Percentiles rank a stretch among this genome's conserved stretches.
phyloP scores from a whole-genome alignment of 2,797 vertebrate species.

The Melanotaenia nigrans region DNA sequence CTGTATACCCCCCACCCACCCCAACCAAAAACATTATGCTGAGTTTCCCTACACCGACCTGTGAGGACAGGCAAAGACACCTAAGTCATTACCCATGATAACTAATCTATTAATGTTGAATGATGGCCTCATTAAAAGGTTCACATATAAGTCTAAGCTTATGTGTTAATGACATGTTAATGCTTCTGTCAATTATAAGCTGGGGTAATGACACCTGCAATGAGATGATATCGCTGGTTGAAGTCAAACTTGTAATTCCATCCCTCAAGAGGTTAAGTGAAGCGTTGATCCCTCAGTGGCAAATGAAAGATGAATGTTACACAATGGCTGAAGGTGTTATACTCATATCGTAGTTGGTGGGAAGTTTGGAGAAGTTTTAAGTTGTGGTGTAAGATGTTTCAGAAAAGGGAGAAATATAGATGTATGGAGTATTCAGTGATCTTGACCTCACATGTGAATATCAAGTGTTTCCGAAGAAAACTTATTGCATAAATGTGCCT shows the following conservation, averaged over 20 bases:
- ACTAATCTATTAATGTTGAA: slow-evolving; percentile 86
- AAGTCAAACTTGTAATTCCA: slow-evolving; percentile 81
- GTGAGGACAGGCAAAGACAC: slow-evolving; percentile 79
- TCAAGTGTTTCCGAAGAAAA: neutral
- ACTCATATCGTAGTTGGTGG: slow-evolving; percentile 26
- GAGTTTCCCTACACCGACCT: slow-evolving; percentile 72
- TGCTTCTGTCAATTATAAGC: slow-evolving; percentile 83
- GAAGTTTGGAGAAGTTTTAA: slow-evolving; percentile 53
- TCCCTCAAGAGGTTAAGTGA: slow-evolving; percentile 78
- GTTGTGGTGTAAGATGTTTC: slow-evolving; percentile 4
- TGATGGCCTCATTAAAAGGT: slow-evolving; percentile 86
- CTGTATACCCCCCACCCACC: neutral
- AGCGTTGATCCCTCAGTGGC: slow-evolving; percentile 64
- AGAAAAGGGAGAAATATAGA: neutral
- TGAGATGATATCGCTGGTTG: slow-evolving; percentile 71
- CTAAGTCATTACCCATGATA: slow-evolving; percentile 82
- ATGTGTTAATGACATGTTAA: slow-evolving; percentile 87
- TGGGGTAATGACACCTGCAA: slow-evolving; percentile 82
- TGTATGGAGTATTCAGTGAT: neutral
- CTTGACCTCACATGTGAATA: neutral
- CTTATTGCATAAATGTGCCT: neutral
- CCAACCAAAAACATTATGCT: slow-evolving; percentile 71
- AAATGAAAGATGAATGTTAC: slow-evolving; percentile 64
- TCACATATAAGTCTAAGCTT: slow-evolving; percentile 84
- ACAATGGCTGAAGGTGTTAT: slow-evolving; percentile 24